Evolutionary conservation across 2,888 invertebrate species (phyloP).

Genomic region (Eupithecia subfuscata): DNA sequence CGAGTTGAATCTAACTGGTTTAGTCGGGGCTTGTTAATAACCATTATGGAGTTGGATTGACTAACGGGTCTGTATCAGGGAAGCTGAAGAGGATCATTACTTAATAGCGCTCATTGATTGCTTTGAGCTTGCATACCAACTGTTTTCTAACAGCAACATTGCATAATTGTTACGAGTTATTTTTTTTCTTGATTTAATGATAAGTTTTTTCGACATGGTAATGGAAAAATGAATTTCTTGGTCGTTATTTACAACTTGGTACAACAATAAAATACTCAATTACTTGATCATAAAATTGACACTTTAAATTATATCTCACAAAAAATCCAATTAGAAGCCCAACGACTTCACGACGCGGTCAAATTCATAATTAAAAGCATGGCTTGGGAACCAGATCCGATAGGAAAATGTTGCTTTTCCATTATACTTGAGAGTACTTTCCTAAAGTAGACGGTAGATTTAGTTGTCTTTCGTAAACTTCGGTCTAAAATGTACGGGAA

Average conservation of each 20-base stretch:
- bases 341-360: constrained; percentile 48
- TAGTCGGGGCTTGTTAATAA: constrained; percentile 56
- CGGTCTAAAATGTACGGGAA: constrained; percentile 38
- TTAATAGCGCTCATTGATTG: constrained; percentile 14
- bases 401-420: constrained; percentile 73
- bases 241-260: neutral
- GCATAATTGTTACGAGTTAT: too few relatives aligned
- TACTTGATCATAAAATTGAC: neutral
- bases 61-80: constrained; percentile 38
- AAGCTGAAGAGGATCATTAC: constrained; percentile 21
- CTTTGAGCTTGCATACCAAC: neutral
- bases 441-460: constrained; percentile 50
- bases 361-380: constrained; percentile 73
- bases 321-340: constrained; percentile 19
- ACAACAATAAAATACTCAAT: neutral
- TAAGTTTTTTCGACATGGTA: neutral
- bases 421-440: constrained; percentile 67
- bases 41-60: constrained; percentile 58
- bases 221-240: neutral
- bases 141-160: neutral
- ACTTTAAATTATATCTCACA: neutral
- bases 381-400: constrained; percentile 65
- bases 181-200: neutral
- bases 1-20: constrained; percentile 49
- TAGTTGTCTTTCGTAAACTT: constrained; percentile 52